Conservation (phyloP, 1,140 invertebrate genomes). For the Drosophila malerkotliana region DNA sequence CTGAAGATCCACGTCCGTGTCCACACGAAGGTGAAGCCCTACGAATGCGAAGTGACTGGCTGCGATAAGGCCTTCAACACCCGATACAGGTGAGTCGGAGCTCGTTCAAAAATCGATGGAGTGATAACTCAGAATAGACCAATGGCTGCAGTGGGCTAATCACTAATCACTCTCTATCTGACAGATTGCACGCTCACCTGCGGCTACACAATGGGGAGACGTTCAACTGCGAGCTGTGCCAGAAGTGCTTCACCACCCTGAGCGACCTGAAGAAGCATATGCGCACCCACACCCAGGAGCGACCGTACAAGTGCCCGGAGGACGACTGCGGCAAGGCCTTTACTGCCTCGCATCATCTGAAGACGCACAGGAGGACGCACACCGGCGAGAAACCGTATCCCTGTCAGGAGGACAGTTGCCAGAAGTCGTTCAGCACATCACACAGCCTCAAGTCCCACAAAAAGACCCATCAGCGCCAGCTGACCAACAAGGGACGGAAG, state of each 20-base stretch:
- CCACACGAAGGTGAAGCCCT: slow-evolving; percentile 97
- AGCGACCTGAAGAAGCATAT: slow-evolving; percentile 97
- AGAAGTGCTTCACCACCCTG: slow-evolving; percentile 96
- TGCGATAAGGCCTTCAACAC: slow-evolving; percentile 98
- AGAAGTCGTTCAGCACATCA: slow-evolving; percentile 91
- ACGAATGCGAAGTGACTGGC: slow-evolving; percentile 89
- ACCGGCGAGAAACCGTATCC: slow-evolving; percentile 90
- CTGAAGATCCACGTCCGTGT: slow-evolving; percentile 97
- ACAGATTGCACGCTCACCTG: slow-evolving; percentile 94
- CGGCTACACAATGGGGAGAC: slow-evolving; percentile 96
- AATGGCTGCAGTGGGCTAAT: slow-evolving; percentile 36
- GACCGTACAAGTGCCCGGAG: slow-evolving; percentile 93
- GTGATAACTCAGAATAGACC: slow-evolving; percentile 29
- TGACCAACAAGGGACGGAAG: slow-evolving; percentile 65
- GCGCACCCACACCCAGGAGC: slow-evolving; percentile 95
- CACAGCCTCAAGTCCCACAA: slow-evolving; percentile 92
- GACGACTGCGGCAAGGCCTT: slow-evolving; percentile 96
- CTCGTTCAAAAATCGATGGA: slow-evolving; percentile 1
- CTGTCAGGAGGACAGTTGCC: slow-evolving; percentile 89
- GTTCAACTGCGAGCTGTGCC: slow-evolving; percentile 96
- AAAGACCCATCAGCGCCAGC: slow-evolving; percentile 86
- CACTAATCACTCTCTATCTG: slow-evolving; percentile 27
- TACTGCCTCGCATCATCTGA: slow-evolving; percentile 96
- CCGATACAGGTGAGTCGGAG: slow-evolving; percentile 88
- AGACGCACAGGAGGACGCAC: slow-evolving; percentile 88